phyloP scores from a whole-genome alignment of 2,113 vertebrate genomes.

The Ardeotis arabs region DNA sequence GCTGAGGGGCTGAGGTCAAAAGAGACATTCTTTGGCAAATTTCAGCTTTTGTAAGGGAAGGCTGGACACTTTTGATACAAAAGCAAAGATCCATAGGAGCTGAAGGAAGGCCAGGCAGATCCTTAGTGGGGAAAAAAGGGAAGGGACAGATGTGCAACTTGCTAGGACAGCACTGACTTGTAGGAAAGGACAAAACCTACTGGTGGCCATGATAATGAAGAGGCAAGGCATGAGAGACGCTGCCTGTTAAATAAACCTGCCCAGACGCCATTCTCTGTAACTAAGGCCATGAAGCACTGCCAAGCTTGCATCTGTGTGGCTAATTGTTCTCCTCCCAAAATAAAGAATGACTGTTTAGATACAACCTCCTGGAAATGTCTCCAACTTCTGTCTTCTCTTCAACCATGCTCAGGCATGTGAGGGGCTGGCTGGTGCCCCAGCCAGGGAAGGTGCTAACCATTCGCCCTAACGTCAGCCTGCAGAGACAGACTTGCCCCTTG shows the following conservation, averaged over 20 bases:
- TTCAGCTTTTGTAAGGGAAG: not conserved
- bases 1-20: not conserved
- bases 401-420: rapidly evolving
- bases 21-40: not conserved
- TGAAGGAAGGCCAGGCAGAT: not conserved
- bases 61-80: not conserved
- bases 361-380: not conserved
- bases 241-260: not conserved
- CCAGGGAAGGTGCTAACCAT: not conserved
- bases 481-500: rapidly evolving
- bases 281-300: not conserved
- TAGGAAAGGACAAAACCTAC: not conserved
- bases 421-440: not conserved
- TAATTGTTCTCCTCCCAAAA: not conserved
- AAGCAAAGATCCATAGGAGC: not conserved
- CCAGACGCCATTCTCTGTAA: not conserved
- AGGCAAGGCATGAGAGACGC: not conserved
- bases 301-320: not conserved
- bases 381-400: not conserved
- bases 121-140: rapidly evolving
- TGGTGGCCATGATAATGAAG: not conserved
- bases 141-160: not conserved
- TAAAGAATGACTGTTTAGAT: not conserved
- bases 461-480: rapidly evolving
- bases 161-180: not conserved